These are phyloP conservation scores for Spodoptera littoralis DNA, from an alignment of 2,888 invertebrate genomes.

Conservation along the genomic window DNA sequence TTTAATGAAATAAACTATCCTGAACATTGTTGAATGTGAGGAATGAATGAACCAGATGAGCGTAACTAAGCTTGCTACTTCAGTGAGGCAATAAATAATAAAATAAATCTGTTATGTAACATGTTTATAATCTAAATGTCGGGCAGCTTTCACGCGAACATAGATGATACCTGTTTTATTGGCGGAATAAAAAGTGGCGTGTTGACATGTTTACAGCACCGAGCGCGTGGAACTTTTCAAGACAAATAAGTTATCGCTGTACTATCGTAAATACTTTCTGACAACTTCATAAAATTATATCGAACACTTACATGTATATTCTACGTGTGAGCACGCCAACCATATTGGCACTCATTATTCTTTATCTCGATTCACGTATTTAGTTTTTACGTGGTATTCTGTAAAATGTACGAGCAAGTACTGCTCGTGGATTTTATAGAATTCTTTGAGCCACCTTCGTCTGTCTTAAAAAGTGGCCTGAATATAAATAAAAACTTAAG, in stretches of 20 bases:
- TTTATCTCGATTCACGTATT: not conserved
- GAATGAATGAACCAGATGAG: slow-evolving; percentile 29
- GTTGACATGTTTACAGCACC: slow-evolving; percentile 67
- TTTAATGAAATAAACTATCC: slow-evolving; percentile 22
- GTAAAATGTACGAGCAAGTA: too few relatives aligned
- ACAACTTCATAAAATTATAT: slow-evolving; percentile 59
- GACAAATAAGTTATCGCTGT: slow-evolving; percentile 64
- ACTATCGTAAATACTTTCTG: slow-evolving; percentile 61
- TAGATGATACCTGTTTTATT: slow-evolving; percentile 61
- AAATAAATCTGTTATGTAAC: slow-evolving; percentile 54
- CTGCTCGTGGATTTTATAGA: too few relatives aligned
- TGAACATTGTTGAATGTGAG: slow-evolving; percentile 14
- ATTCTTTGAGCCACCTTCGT: too few relatives aligned
- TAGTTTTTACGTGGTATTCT: not conserved
- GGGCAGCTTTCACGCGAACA: slow-evolving; percentile 53
- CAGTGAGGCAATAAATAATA: slow-evolving; percentile 35
- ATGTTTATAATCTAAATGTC: slow-evolving; percentile 61
- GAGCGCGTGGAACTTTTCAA: slow-evolving; percentile 59
- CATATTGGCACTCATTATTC: too few relatives aligned
- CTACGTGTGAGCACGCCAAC: too few relatives aligned
- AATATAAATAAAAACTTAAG: not conserved
- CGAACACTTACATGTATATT: slow-evolving; percentile 22
- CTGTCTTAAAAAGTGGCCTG: too few relatives aligned
- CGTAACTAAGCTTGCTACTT: slow-evolving; percentile 15
- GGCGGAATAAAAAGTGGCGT: slow-evolving; percentile 59